These are phyloP conservation scores for Gavialis gangeticus DNA, from an alignment of 2,113 vertebrate genomes.

Conservation along the genomic window DNA sequence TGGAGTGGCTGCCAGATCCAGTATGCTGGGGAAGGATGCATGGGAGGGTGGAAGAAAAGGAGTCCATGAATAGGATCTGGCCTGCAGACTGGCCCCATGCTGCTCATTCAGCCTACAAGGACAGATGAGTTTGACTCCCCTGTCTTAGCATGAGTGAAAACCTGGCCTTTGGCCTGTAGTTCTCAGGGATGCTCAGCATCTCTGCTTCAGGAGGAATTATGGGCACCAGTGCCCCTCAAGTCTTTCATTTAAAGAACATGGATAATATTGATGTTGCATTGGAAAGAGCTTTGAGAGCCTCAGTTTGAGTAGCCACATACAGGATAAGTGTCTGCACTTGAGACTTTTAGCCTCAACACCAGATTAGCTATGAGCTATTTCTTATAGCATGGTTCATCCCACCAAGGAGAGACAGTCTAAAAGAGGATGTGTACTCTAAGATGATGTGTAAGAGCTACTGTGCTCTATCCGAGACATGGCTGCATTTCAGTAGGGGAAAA, in stretches of 20 bases:
- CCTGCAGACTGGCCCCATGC: too few species aligned
- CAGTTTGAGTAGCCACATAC: background rate
- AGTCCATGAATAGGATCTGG: too few species aligned
- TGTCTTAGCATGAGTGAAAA: background rate
- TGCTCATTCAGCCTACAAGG: too few species aligned
- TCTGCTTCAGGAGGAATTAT: background rate
- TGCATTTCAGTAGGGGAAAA: background rate
- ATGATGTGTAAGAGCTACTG: background rate
- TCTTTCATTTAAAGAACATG: background rate
- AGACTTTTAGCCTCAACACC: background rate
- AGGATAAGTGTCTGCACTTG: background rate
- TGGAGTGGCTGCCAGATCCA: too few species aligned
- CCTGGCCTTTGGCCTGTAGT: background rate
- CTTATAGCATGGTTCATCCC: background rate
- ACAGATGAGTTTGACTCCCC: too few species aligned
- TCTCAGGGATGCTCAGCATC: background rate
- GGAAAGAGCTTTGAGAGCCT: background rate
- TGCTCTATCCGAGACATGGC: background rate
- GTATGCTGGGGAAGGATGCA: too few species aligned
- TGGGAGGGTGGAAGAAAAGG: too few species aligned
- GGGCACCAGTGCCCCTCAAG: background rate
- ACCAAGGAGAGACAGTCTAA: fast-evolving
- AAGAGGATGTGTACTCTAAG: fast-evolving
- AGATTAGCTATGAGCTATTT: background rate
- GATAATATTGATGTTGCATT: background rate